These are phyloP conservation scores for Aphaenogaster ashmeadi DNA, from an alignment of 1,140 invertebrate genomes.

Conservation along the genomic window DNA sequence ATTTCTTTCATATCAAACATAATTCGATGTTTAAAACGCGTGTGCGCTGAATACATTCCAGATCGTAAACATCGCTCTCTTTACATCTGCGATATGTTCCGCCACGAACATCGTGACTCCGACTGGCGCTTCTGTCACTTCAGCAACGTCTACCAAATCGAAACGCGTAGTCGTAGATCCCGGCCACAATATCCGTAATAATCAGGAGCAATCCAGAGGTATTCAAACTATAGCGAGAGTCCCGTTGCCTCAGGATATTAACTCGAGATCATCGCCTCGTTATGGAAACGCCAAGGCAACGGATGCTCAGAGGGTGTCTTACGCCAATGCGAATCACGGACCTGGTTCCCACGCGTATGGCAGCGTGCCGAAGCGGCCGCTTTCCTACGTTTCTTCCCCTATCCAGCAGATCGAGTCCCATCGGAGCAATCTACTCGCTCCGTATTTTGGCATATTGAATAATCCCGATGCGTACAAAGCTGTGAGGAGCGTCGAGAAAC, in stretches of 20 bases:
- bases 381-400: background rate
- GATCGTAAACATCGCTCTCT: constrained; percentile 39
- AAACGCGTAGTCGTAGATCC: constrained; percentile 46
- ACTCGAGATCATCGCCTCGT: background rate
- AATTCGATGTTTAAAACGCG: background rate
- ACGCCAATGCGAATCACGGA: background rate
- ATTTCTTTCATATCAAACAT: background rate
- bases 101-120: constrained; percentile 3
- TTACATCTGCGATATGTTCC: constrained; percentile 20
- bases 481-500: constrained; percentile 24
- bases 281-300: constrained; percentile 14
- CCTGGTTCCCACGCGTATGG: background rate
- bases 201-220: background rate
- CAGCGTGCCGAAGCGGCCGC: constrained; percentile 29
- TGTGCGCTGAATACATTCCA: constrained; percentile 42
- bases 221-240: background rate
- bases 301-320: background rate
- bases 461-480: constrained; percentile 31
- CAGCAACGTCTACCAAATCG: constrained; percentile 23
- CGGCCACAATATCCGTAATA: background rate
- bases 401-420: background rate
- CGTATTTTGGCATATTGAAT: constrained; percentile 51
- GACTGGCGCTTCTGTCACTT: background rate
- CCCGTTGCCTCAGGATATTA: background rate
- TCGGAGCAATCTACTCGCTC: background rate